Conservation (phyloP, 30 jellyfish, hydroid and myxozoan species). For the Clytia hemisphaerica region DNA sequence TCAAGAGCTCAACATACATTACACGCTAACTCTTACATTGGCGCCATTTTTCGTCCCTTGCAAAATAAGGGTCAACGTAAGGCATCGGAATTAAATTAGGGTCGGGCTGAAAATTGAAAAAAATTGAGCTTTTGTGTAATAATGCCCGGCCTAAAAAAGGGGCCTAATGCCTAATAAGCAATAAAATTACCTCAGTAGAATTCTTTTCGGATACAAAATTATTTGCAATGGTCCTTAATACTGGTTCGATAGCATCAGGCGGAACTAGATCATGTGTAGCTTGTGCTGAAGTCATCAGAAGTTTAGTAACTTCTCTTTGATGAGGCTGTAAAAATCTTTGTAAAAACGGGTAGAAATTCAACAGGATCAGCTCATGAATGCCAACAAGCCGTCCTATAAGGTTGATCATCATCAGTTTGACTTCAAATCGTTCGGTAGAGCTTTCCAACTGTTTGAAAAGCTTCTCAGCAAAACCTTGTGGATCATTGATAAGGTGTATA, state of each 20-base stretch:
- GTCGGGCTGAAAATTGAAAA: no score
- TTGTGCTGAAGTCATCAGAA: slow-evolving; percentile 88
- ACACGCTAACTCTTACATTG: no score
- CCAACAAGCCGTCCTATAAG: slow-evolving; percentile 84
- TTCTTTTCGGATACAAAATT: slow-evolving; percentile 82
- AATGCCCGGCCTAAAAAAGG: no score
- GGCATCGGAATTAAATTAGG: no score
- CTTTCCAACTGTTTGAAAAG: slow-evolving; percentile 66
- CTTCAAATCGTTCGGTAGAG: slow-evolving; percentile 77
- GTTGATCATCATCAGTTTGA: slow-evolving; percentile 69
- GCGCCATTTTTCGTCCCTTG: no score
- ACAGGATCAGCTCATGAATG: slow-evolving; percentile 74
- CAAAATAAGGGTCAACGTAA: no score
- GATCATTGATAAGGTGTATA: slow-evolving; percentile 83
- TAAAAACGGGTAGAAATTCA: slow-evolving; percentile 72
- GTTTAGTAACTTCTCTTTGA: slow-evolving; percentile 92
- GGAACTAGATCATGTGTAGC: slow-evolving; percentile 83
- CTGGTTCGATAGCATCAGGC: slow-evolving; percentile 85
- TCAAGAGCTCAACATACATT: no score
- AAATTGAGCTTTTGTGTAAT: no score
- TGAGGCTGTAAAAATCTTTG: slow-evolving; percentile 91
- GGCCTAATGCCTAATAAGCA: no score
- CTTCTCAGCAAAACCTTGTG: slow-evolving; percentile 94
- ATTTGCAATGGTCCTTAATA: slow-evolving; percentile 67
- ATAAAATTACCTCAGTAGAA: slow-evolving; percentile 54